Percentiles rank a stretch among this genome's conserved stretches.
These are phyloP conservation scores for Lordiphosa andalusiaca DNA, from an alignment of 2,888 invertebrate genomes.

Conservation along the genomic window DNA sequence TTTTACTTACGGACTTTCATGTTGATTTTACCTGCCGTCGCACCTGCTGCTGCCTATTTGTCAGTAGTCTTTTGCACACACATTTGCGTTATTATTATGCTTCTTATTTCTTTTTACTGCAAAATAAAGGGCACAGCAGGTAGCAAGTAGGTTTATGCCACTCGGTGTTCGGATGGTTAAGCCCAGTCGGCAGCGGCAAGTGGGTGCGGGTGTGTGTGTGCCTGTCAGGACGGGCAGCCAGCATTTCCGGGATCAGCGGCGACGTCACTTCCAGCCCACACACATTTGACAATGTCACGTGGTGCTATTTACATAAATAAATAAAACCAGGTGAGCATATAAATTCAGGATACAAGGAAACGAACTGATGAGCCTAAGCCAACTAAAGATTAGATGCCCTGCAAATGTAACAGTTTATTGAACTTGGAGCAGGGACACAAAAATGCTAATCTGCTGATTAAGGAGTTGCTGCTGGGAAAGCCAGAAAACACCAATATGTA, in stretches of 20 bases:
- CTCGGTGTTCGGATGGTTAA: conserved; percentile 26
- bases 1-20: conserved; percentile 28
- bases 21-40: conserved; percentile 20
- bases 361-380: not conserved
- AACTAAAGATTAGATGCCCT: conserved; percentile 6
- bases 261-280: conserved; percentile 13
- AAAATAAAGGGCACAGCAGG: conserved; percentile 47
- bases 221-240: conserved; percentile 9
- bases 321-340: conserved; percentile 44
- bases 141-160: conserved; percentile 44
- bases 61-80: conserved; percentile 31
- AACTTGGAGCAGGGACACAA: not conserved
- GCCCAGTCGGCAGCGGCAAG: conserved; percentile 17
- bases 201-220: conserved; percentile 6
- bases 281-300: conserved; percentile 67
- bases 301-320: conserved; percentile 59
- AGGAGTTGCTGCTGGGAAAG: too few relatives aligned
- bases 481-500: too few relatives aligned
- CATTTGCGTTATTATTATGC: conserved; percentile 25
- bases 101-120: conserved; percentile 42
- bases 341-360: conserved; percentile 47
- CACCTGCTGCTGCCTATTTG: conserved; percentile 62
- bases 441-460: too few relatives aligned
- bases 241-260: conserved; percentile 37
- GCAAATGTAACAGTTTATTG: not conserved